Base-by-base conservation (phyloP, 2,797 vertebrate species). In the Myotis myotis region DNA sequence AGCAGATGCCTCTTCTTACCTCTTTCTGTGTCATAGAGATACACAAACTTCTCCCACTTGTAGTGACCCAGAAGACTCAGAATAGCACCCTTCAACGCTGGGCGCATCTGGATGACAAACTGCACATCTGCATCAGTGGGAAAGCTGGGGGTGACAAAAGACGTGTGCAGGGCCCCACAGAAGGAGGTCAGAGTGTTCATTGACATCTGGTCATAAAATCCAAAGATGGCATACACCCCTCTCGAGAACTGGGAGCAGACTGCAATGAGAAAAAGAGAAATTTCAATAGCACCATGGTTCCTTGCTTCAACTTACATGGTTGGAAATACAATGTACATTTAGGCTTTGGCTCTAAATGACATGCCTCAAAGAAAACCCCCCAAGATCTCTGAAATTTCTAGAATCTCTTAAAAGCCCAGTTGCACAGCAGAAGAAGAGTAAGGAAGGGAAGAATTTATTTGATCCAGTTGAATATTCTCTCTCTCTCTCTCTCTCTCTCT, bases 201-300 rank as follows among this genome's bases (percentile, higher is more conserved):
- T 88, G 99, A 99, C 99, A 99, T 99, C 98, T 99, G 99, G 98
- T 99, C 99, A 85, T 99, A 99, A 98, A 99, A 99, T 98, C 99
- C 99, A 98, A 99, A 99, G 98, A 99, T 99, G 98, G 99, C 99
- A 95, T 99, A 99, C 88, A 99, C 99, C 78, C 99, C 99, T 95
- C 99, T 98, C 96, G 99, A 99, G 98, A 99, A 99, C 99, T 99
- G 99, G 93, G 99, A 99, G 98, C 99, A 99, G 98, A 99, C 99
- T 99, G 98, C 53, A 95, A 97, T 95, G 85, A 98, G 95, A 98
- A 71, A 96, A 85, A 97, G 62, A 93, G 71, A 79, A 47, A 79
- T 91, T 81, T 97, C 86, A 96, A 41, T 96, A 94, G 41, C 22
- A 57, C 44, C 30, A 20, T 82, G 38, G 76, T 95, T 55, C 53